phyloP scores from a whole-genome alignment of 1,140 invertebrate species.

The Venturia canescens region DNA sequence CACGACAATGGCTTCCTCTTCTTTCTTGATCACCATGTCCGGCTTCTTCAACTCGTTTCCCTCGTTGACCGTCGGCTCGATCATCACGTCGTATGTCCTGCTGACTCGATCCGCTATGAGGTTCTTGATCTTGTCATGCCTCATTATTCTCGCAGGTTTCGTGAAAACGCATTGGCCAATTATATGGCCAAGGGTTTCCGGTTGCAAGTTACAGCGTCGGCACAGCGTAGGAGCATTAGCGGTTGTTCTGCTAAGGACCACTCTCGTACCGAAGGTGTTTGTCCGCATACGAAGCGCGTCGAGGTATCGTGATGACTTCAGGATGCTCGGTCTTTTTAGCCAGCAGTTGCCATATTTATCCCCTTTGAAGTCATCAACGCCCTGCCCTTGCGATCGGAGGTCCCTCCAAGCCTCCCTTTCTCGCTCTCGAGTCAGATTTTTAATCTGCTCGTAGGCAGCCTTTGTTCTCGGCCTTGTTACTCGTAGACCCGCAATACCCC shows the following conservation, averaged over 20 bases:
- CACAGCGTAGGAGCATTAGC: conserved; percentile 37
- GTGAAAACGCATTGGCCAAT: too few species aligned
- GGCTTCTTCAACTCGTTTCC: conserved; percentile 18
- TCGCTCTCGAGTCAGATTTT: background rate
- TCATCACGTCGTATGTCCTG: too few species aligned
- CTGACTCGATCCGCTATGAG: too few species aligned
- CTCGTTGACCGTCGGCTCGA: conserved; percentile 48
- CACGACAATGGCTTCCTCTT: too few species aligned
- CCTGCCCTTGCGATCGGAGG: conserved; percentile 14
- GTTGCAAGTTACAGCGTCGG: conserved; percentile 43
- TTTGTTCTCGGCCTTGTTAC: too few species aligned
- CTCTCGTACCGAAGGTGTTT: too few species aligned
- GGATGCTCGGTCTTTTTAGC: conserved; percentile 21
- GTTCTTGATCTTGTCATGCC: too few species aligned
- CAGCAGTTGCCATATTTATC: too few species aligned
- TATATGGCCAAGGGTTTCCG: conserved; percentile 62
- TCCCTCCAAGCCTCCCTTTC: background rate
- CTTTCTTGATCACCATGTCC: too few species aligned
- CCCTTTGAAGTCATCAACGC: too few species aligned
- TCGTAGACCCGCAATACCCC: background rate
- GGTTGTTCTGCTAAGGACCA: conserved; percentile 49
- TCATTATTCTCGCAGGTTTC: too few species aligned
- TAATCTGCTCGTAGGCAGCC: too few species aligned
- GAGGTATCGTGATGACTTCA: conserved; percentile 26
- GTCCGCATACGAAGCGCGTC: conserved; percentile 51